phyloP scores from a whole-genome alignment of 2,888 invertebrate genomes.

The Coleophora deauratella region DNA sequence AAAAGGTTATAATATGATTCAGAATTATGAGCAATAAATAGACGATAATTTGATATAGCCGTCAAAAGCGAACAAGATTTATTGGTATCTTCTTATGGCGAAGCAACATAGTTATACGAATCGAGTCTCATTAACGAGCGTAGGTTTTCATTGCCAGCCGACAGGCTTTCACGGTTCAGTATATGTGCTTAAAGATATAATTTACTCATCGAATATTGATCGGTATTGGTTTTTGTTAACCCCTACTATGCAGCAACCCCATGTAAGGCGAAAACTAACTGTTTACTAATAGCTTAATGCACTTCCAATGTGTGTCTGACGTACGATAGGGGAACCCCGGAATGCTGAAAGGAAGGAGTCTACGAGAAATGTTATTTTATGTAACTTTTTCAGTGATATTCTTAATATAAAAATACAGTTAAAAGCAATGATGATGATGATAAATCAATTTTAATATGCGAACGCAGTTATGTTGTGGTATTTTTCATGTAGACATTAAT shows the following conservation, averaged over 20 bases:
- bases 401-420: no score
- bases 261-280: conserved; percentile 28
- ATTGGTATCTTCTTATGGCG: conserved; percentile 27
- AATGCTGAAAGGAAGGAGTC: conserved; percentile 5
- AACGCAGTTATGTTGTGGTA: conserved; percentile 12
- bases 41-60: conserved; percentile 4
- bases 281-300: conserved; percentile 63
- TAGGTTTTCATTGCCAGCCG: conserved; percentile 32
- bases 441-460: conserved; percentile 15
- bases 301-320: conserved; percentile 44
- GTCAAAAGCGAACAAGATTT: conserved; percentile 25
- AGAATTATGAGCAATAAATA: neutral
- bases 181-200: conserved; percentile 12
- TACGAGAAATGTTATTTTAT: no score
- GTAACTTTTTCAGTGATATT: neutral
- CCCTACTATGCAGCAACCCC: neutral
- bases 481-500: conserved; percentile 9
- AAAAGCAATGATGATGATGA: neutral
- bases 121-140: conserved; percentile 25
- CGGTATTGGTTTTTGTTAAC: neutral
- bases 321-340: conserved; percentile 27
- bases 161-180: conserved; percentile 14
- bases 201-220: neutral
- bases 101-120: conserved; percentile 30
- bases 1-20: neutral